A percentile compares a stretch with the other conserved stretches of the same genome.
Conservation (phyloP, 2,113 vertebrate species). For the Odocoileus hemionus region DNA sequence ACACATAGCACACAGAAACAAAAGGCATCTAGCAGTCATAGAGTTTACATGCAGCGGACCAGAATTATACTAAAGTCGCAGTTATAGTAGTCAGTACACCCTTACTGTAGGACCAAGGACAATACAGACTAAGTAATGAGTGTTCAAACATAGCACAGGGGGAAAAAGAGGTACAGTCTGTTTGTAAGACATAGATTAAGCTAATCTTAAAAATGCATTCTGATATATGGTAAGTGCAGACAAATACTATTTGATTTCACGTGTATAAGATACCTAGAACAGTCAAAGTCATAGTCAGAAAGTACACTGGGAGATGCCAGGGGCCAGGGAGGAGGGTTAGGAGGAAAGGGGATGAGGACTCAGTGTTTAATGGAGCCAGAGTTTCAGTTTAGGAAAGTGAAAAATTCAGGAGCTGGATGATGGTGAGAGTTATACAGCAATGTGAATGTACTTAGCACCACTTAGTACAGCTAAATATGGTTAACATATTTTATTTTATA, state of each 20-base stretch:
- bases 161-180: neutral
- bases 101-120: neutral
- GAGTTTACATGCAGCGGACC: rapidly evolving
- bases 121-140: neutral
- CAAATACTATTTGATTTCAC: neutral
- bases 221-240: neutral
- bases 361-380: neutral
- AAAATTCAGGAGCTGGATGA: neutral
- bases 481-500: neutral
- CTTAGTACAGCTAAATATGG: neutral
- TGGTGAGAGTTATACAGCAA: neutral
- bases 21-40: neutral
- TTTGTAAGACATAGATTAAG: neutral
- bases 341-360: neutral
- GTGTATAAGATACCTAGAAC: neutral
- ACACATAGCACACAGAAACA: neutral
- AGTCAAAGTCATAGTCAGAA: neutral
- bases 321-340: neutral
- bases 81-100: neutral
- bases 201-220: neutral
- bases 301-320: neutral
- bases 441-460: neutral
- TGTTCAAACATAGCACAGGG: neutral
- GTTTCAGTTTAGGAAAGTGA: neutral
- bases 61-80: neutral